Conservation (phyloP, 2,113 vertebrate genomes). For the Bufo gargarizans region DNA sequence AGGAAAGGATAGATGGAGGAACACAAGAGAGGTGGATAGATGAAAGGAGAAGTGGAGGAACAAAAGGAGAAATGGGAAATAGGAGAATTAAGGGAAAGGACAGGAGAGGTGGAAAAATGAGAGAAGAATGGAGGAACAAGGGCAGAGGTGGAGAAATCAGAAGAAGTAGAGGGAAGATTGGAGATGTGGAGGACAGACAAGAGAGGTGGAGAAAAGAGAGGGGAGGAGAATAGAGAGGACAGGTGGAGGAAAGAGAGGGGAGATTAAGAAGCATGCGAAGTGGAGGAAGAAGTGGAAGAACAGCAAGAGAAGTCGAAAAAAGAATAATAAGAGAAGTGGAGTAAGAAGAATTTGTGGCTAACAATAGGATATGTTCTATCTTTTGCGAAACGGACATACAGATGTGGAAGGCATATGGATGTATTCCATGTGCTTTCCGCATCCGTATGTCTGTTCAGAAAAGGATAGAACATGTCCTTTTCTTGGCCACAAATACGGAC, state of each 20-base stretch:
- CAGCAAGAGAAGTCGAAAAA: neutral
- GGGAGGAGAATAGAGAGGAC: neutral
- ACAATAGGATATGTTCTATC: no score
- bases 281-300: neutral
- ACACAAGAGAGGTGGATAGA: neutral
- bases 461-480: no score
- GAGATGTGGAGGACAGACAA: neutral
- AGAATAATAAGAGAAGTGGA: neutral
- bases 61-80: neutral
- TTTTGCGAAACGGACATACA: no score
- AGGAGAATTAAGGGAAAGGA: neutral
- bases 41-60: neutral
- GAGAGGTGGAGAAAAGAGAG: neutral
- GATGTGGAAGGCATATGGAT: no score
- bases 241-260: neutral
- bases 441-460: no score
- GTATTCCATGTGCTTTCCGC: no score
- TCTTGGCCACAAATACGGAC: no score
- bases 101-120: neutral
- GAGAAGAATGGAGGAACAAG: neutral
- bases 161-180: neutral
- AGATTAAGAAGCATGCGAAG: no score
- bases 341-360: neutral
- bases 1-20: neutral
- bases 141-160: neutral